A percentile compares a stretch with the other conserved stretches of the same genome.
phyloP scores from a whole-genome alignment of 2,888 invertebrate species.

The Capitulum mitella region DNA sequence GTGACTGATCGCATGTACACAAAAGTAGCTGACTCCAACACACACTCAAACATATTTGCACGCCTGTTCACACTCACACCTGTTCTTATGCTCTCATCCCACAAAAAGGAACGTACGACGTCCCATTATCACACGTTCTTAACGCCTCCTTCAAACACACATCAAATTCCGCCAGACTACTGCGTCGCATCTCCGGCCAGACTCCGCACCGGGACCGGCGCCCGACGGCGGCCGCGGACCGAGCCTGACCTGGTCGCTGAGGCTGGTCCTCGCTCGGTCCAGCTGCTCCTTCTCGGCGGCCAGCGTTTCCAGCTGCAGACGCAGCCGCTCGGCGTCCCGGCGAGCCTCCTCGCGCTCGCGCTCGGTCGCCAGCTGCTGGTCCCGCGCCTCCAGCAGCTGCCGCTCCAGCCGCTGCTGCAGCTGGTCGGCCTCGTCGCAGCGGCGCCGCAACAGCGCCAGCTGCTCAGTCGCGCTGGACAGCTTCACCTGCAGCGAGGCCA shows the following conservation, averaged over 20 bases:
- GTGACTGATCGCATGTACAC: too few species aligned
- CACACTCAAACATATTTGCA: too few species aligned
- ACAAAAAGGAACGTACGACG: too few species aligned
- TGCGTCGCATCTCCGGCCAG: too few species aligned
- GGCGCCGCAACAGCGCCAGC: conserved; percentile 44
- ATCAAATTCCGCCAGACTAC: too few species aligned
- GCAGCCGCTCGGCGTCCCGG: conserved; percentile 59
- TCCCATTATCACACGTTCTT: too few species aligned
- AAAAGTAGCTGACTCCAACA: too few species aligned
- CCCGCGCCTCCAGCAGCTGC: conserved; percentile 1
- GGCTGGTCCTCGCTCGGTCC: conserved; percentile 27
- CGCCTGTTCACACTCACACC: too few species aligned
- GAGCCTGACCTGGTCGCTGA: conserved; percentile 30
- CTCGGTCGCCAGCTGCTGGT: background rate
- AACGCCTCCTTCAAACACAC: too few species aligned
- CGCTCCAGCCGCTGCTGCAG: background rate
- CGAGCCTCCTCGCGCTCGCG: conserved; percentile 38
- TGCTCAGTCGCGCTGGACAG: conserved; percentile 76
- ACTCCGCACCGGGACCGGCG: too few species aligned
- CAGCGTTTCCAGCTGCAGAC: conserved; percentile 43
- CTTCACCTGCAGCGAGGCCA: conserved; percentile 72
- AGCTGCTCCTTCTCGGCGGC: background rate
- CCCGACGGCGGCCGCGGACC: too few species aligned
- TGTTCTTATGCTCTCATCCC: too few species aligned
- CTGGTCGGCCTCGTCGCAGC: background rate